Evolutionary conservation across 2,888 invertebrate genomes (phyloP), one percentile per base, ranked within the genome.

Genomic region (Agriopis marginaria): DNA sequence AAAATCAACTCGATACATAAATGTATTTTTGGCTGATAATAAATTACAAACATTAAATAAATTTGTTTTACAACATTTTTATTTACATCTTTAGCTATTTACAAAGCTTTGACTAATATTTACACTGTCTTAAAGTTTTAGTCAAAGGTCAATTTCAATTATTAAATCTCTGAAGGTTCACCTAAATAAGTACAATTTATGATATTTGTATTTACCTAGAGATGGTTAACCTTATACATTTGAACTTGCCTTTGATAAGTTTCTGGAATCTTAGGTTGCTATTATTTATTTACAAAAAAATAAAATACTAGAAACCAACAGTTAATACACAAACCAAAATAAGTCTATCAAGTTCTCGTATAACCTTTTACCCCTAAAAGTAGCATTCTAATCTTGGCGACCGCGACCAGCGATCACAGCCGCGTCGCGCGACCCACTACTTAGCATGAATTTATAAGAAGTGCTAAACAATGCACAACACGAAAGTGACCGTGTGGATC

Each of bases 1-100:
- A 74, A 79, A 79, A 76, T 71, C 76, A 83, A 76, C 73, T 62
- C 60, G 77, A 82, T 82, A 85, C 82, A 84, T 77, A 83, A 80
- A 85, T 83, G 80, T 81, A 82, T 78, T 80, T 84, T 88, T 87
- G 88, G 88, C 88, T 86, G 86, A 78, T 76, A 83, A 81, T 77
- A 84, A 78, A 83, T 82, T 79, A 87, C 82, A 85, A 84, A 87
- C 82, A 77, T 79, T 77, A 79, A 72, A 75, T 77, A 79, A 72
- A 75, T 80, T 79, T 73, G 78, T 75, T 79, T 79, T 74, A 79
- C 76, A 79, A 80, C 67, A 68, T 77, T 78, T 73, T 77, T 86
- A 84, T 85, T 80, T 84, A 87, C 85, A 87, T 72, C 51, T 54
- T 79, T 42, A 55, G 17, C 67, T 87, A 86, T 86, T 81, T 87